Evolutionary conservation across 2,113 vertebrate species (phyloP).

Genomic region (Scolopax mira): DNA sequence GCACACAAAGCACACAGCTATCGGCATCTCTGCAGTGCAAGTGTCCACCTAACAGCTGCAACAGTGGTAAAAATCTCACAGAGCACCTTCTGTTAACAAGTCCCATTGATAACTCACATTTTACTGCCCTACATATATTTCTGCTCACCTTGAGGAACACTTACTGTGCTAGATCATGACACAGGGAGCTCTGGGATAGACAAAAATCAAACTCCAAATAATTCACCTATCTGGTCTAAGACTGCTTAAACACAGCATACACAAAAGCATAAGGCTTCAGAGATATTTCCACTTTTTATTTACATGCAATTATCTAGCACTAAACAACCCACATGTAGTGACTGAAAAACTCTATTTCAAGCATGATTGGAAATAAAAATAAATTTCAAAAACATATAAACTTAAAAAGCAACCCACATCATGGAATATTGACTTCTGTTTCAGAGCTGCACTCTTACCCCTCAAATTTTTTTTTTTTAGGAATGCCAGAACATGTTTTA

Average conservation of each 20-base stretch:
- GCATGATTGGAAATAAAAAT: not conserved
- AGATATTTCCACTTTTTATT: not conserved
- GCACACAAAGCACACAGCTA: not conserved
- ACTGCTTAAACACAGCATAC: not conserved
- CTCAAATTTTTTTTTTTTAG: not conserved
- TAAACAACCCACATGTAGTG: not conserved
- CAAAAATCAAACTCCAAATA: not conserved
- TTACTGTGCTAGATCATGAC: not conserved
- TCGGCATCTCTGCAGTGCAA: not conserved
- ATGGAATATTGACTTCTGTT: not conserved
- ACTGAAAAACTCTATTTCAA: constrained; percentile 16
- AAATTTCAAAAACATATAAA: not conserved
- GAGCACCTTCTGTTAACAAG: not conserved
- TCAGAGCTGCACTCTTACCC: not conserved
- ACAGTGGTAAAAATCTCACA: not conserved
- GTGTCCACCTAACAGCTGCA: not conserved
- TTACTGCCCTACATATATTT: not conserved
- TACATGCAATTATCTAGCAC: not conserved
- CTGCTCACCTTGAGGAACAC: not conserved
- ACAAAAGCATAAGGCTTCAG: not conserved
- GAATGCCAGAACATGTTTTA: not conserved
- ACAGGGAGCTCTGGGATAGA: not conserved
- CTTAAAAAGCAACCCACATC: not conserved
- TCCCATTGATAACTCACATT: not conserved
- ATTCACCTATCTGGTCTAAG: not conserved